Evolutionary conservation across 2,113 vertebrate genomes (phyloP).

Genomic region (Vulpes ferrilata): DNA sequence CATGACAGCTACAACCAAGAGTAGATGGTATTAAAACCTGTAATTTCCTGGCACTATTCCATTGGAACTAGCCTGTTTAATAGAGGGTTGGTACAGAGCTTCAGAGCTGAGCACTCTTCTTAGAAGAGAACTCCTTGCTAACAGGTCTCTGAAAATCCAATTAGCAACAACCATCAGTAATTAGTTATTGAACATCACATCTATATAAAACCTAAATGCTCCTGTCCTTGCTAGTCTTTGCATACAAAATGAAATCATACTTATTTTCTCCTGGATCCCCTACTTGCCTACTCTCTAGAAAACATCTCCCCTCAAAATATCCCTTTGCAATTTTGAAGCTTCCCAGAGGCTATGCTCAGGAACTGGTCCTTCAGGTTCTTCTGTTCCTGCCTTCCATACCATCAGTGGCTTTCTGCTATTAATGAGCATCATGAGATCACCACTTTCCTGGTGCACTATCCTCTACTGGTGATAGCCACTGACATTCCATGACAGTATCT

Average conservation of each 20-base stretch:
- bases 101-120: not conserved
- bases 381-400: not conserved
- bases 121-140: conserved; percentile 6
- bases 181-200: conserved; percentile 47
- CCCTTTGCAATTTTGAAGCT: not conserved
- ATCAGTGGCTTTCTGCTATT: not conserved
- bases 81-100: not conserved
- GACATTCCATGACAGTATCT: not conserved
- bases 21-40: conserved; percentile 66
- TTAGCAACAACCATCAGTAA: conserved; percentile 16
- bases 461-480: not conserved
- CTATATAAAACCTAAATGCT: not conserved
- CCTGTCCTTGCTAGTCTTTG: not conserved
- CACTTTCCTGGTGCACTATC: not conserved
- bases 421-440: too few relatives aligned
- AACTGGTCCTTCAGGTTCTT: not conserved
- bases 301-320: not conserved
- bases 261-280: not conserved
- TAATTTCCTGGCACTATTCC: conserved; percentile 71
- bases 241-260: not conserved
- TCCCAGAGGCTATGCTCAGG: not conserved
- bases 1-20: conserved; percentile 56
- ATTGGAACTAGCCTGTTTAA: conserved; percentile 61
- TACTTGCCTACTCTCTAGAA: not conserved
- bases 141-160: conserved; percentile 39